Evolutionary conservation across 2,888 invertebrate genomes (phyloP).

Genomic region (Parnassius smintheus): DNA sequence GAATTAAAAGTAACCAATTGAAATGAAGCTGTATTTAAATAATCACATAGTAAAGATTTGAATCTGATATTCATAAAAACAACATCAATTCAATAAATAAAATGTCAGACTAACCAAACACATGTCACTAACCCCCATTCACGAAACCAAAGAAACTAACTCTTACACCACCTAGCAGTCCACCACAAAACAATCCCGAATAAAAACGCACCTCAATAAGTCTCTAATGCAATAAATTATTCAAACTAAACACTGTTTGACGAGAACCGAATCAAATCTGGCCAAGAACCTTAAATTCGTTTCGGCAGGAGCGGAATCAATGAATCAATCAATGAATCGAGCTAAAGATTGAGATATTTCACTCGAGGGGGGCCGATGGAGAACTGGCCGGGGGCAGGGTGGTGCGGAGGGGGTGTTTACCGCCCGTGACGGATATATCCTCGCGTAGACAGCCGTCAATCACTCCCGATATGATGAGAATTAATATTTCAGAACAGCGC

Average conservation of each 20-base stretch:
- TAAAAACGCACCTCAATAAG: slow-evolving; percentile 18
- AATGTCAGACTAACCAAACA: too few relatives aligned
- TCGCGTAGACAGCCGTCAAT: slow-evolving; percentile 76
- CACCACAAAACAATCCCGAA: not conserved
- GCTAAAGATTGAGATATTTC: slow-evolving; percentile 79
- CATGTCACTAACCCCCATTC: too few relatives aligned
- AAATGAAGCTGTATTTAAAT: too few relatives aligned
- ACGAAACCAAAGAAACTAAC: too few relatives aligned
- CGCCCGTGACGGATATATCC: slow-evolving; percentile 77
- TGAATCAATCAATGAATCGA: slow-evolving; percentile 78
- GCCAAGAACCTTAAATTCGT: slow-evolving; percentile 34
- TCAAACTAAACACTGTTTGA: slow-evolving; percentile 22
- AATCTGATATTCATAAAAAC: too few relatives aligned
- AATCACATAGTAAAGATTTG: too few relatives aligned
- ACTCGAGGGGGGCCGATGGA: slow-evolving; percentile 43
- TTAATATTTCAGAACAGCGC: slow-evolving; percentile 65
- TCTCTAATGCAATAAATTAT: slow-evolving; percentile 22
- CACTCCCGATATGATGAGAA: slow-evolving; percentile 75
- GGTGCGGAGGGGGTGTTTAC: slow-evolving; percentile 55
- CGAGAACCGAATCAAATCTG: slow-evolving; percentile 38
- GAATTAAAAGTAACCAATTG: too few relatives aligned
- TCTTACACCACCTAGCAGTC: too few relatives aligned
- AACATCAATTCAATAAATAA: too few relatives aligned
- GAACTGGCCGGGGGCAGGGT: slow-evolving; percentile 32
- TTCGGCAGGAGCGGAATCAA: slow-evolving; percentile 50